Conservation (phyloP, 2,888 invertebrate species). For the Philonicus albiceps region DNA sequence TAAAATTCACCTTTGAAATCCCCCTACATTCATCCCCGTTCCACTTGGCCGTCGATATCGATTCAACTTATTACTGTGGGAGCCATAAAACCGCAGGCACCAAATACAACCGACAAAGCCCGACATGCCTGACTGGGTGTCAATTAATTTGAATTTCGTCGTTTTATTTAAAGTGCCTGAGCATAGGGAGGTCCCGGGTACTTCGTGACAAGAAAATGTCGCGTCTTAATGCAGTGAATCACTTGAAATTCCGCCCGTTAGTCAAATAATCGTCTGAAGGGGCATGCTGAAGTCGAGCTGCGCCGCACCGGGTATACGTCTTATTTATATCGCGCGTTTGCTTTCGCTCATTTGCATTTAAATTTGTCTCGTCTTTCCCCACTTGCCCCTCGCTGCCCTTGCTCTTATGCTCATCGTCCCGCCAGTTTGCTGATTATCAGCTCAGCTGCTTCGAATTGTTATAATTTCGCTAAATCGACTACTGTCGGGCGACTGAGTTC, state of each 20-base stretch:
- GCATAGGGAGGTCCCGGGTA: not conserved
- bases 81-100: not conserved
- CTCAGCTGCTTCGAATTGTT: not conserved
- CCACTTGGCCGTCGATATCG: not conserved
- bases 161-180: not conserved
- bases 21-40: not conserved
- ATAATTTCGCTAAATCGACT: not conserved
- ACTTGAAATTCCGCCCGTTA: not conserved
- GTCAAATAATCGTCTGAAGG: not conserved
- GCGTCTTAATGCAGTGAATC: not conserved
- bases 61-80: not conserved
- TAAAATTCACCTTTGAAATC: not conserved
- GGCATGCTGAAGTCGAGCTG: not conserved
- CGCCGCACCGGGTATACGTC: not conserved
- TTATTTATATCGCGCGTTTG: not conserved
- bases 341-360: not conserved
- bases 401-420: not conserved
- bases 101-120: not conserved
- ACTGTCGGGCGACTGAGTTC: not conserved
- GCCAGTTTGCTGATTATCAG: not conserved
- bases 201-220: not conserved
- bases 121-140: not conserved
- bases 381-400: not conserved
- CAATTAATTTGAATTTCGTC: conserved; percentile 17
- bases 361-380: not conserved